phyloP scores from a whole-genome alignment of 2,797 vertebrate species.

The Gambelia wislizenii region DNA sequence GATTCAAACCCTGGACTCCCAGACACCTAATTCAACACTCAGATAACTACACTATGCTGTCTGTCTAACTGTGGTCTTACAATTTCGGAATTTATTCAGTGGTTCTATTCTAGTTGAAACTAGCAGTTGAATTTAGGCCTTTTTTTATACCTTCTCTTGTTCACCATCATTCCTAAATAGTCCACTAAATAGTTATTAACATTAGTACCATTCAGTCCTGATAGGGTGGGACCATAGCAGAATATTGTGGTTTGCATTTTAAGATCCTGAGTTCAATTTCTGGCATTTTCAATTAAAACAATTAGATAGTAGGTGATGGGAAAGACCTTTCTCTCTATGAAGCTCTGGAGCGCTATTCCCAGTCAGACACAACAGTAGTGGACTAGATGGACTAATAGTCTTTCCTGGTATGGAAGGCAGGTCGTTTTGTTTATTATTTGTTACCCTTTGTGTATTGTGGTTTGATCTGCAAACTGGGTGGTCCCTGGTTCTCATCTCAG shows the following conservation, averaged over 20 bases:
- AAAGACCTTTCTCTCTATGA: not conserved
- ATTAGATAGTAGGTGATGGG: not conserved
- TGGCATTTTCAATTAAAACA: not conserved
- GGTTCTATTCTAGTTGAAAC: too few relatives aligned
- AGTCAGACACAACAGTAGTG: too few relatives aligned
- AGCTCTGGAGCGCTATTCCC: not conserved
- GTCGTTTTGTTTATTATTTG: too few relatives aligned
- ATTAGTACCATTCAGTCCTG: not conserved
- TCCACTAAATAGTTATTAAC: not conserved
- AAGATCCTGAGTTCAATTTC: not conserved
- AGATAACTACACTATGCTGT: too few relatives aligned
- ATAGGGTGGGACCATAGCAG: not conserved
- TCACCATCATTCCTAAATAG: not conserved
- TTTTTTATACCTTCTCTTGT: not conserved
- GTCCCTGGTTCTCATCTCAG: not conserved
- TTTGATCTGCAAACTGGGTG: too few relatives aligned
- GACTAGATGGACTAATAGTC: too few relatives aligned
- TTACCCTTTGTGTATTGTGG: too few relatives aligned
- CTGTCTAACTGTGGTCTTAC: too few relatives aligned
- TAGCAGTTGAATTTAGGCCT: not conserved
- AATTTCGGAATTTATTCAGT: too few relatives aligned
- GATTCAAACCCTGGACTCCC: too few relatives aligned
- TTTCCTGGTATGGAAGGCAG: too few relatives aligned
- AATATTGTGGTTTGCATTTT: not conserved
- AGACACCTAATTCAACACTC: too few relatives aligned